Evolutionary conservation across 2,888 invertebrate species (phyloP), one percentile per base, ranked within the genome.

Genomic region (Cryptophagus acutangulus): DNA sequence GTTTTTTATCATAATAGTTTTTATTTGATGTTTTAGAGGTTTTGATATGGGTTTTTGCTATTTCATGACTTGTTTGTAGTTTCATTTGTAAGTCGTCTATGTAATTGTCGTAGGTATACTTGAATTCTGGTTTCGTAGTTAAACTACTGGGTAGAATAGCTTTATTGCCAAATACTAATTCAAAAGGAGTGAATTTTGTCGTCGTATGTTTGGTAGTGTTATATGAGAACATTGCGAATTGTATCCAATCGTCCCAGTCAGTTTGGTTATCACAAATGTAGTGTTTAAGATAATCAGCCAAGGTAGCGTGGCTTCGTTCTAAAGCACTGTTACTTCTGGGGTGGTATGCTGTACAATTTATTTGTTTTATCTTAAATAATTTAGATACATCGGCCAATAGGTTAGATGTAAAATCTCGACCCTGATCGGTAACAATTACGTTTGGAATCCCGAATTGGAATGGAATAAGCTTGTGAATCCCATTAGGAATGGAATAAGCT

Each of bases 391-490:
- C 48, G 50, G 58, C 55, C 2, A 66, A 43, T 33, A 64, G 18
- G 8, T 60, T 45, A 1, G 61, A 59, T 3, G 46, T 61, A 41
- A 68, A 66, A 38, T 66, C 56, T 6, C 57, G 50, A 2, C 64
- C 67, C 52, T 62, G 58, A 42, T 70, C 67, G 0, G 66, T 58
- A 1, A 69, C 34, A 14, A 66, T 48, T 4, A 33, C 31, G 42
- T 59, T 54, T 1, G 66, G 63, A 6, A 66, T 58, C 9, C n/a
- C 65, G 40, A 63, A 62, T 12, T 40, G 18, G 10, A 52, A 45
- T 3, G 59, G 61, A 12, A 63, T 50, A 1, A 55, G 59, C 45
- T 48, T 39, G 1, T 62, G 54, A 24, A 53, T 49, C 36, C 57
- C 52, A 36, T 54, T 47, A 5, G 38, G 40, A 6, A 59, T 33